Conservation (phyloP, 2,113 vertebrate species). For the Callipepla squamata region DNA sequence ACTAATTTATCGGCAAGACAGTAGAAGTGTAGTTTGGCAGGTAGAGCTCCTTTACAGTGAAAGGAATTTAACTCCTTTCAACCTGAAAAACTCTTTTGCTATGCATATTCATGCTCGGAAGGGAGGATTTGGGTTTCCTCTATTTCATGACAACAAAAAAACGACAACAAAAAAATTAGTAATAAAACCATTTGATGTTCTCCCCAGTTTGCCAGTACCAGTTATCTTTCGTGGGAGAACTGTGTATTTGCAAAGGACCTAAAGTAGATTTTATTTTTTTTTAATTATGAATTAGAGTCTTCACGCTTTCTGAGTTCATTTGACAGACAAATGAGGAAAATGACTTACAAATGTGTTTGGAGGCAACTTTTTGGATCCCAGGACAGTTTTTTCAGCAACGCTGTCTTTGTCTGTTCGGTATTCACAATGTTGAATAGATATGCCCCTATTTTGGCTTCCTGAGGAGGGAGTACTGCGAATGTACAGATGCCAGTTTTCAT, state of each 20-base stretch:
- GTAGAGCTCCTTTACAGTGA: neutral
- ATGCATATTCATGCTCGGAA: neutral
- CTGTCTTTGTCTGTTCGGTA: neutral
- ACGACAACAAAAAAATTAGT: neutral
- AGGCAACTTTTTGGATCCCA: neutral
- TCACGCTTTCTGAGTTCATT: neutral
- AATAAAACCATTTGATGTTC: neutral
- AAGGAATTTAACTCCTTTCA: neutral
- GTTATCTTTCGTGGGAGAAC: neutral
- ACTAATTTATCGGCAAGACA: rapidly evolving
- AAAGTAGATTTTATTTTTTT: neutral
- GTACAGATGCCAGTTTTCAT: neutral
- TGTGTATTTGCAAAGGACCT: neutral
- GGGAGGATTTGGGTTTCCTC: neutral
- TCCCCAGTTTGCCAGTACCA: neutral
- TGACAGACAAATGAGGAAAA: neutral
- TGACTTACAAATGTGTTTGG: neutral
- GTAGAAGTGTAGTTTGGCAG: neutral
- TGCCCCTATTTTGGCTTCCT: neutral
- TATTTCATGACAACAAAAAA: neutral
- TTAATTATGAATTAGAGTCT: neutral
- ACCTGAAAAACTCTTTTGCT: neutral
- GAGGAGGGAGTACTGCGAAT: neutral
- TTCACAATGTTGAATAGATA: neutral
- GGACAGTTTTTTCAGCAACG: neutral